These are phyloP conservation scores for Stenichneumon culpator DNA, from an alignment of 2,888 invertebrate genomes.

Conservation along the genomic window DNA sequence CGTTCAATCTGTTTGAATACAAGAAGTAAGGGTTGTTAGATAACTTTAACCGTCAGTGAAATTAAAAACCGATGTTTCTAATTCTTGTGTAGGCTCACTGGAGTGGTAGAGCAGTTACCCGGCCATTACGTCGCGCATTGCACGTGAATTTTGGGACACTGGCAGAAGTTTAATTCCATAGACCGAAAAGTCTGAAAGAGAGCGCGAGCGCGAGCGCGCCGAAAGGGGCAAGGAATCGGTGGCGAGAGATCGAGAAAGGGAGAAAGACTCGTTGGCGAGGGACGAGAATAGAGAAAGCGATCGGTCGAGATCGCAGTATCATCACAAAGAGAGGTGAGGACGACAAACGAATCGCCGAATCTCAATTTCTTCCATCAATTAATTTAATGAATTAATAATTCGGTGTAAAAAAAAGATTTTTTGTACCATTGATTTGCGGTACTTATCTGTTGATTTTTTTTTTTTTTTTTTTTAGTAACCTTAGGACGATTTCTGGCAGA, in stretches of 20 bases:
- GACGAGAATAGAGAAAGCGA: conserved; percentile 84
- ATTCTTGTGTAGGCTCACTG: conserved; percentile 15
- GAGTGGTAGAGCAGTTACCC: conserved; percentile 29
- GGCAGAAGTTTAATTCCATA: conserved; percentile 33
- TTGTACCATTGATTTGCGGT: too few species aligned
- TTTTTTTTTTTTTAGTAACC: too few species aligned
- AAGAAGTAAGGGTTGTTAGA: background rate
- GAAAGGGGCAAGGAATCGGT: conserved; percentile 79
- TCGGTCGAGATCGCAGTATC: conserved; percentile 74
- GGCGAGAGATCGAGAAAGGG: conserved; percentile 82
- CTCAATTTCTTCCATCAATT: too few species aligned
- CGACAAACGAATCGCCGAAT: too few species aligned
- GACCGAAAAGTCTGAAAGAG: background rate
- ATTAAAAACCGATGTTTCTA: conserved; percentile 5
- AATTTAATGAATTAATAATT: too few species aligned
- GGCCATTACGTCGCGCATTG: conserved; percentile 34
- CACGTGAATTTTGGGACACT: background rate
- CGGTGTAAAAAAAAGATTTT: too few species aligned
- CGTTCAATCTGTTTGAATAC: background rate
- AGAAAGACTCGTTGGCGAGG: conserved; percentile 81
- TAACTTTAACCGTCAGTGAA: background rate
- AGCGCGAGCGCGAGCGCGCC: too few species aligned
- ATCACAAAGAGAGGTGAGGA: too few species aligned
- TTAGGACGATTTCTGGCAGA: too few species aligned
- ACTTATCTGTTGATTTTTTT: too few species aligned